Conservation (phyloP, 2,113 vertebrate genomes). For the Caranx melampygus region DNA sequence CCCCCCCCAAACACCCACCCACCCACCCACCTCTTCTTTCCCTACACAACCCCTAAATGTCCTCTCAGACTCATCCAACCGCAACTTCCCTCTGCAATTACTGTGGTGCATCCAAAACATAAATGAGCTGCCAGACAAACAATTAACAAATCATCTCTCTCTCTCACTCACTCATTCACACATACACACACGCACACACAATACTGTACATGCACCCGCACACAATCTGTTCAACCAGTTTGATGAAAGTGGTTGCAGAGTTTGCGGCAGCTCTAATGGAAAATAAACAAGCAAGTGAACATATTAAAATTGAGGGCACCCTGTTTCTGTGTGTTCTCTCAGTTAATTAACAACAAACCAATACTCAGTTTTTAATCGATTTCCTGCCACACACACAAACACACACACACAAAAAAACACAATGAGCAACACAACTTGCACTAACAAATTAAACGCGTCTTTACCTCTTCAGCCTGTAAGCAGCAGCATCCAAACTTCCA, state of each 20-base stretch:
- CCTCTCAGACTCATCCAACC: constrained; percentile 61
- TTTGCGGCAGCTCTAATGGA: background rate
- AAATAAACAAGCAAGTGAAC: background rate
- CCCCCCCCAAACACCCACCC: too few species aligned
- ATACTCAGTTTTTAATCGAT: background rate
- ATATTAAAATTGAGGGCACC: background rate
- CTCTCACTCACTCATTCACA: background rate
- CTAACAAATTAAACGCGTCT: background rate
- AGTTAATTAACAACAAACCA: background rate
- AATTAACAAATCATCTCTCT: constrained; percentile 50
- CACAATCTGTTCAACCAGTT: background rate
- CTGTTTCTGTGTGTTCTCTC: background rate
- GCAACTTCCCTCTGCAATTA: constrained; percentile 63
- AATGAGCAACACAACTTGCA: background rate
- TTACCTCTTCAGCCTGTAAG: constrained; percentile 44
- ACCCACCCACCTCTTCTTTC: background rate
- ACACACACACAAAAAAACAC: background rate
- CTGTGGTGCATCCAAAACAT: constrained; percentile 52
- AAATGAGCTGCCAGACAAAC: constrained; percentile 50
- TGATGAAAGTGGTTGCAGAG: background rate
- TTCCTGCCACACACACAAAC: background rate
- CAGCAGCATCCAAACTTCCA: constrained; percentile 12
- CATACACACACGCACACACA: constrained; percentile 2
- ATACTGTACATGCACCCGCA: background rate
- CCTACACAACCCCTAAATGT: constrained; percentile 24